Percentiles rank a stretch among this genome's conserved stretches.
Conservation (phyloP, 2,888 invertebrate genomes). For the Xylocampa areola region DNA sequence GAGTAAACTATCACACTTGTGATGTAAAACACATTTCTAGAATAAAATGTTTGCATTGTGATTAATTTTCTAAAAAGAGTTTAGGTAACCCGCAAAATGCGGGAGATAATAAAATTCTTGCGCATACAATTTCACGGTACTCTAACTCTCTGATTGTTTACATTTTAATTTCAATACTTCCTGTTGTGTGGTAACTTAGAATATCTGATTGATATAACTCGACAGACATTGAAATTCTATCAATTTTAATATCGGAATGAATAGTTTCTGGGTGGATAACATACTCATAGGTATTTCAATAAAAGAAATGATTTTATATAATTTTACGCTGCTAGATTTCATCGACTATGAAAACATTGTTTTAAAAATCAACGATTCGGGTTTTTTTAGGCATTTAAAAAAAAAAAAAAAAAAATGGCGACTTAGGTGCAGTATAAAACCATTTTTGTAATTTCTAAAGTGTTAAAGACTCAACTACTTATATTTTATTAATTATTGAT, state of each 20-base stretch:
- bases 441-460: no score
- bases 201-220: conserved; percentile 3
- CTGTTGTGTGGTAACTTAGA: conserved; percentile 16
- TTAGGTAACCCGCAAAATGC: conserved; percentile 26
- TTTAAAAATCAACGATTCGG: background rate
- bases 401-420: no score
- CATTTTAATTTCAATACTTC: conserved; percentile 26
- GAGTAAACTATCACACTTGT: conserved; percentile 25
- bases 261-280: background rate
- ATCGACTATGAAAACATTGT: background rate
- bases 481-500: no score
- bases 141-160: conserved; percentile 29
- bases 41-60: conserved; percentile 46
- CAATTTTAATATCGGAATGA: background rate
- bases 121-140: conserved; percentile 61
- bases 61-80: conserved; percentile 43
- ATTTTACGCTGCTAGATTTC: background rate
- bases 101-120: conserved; percentile 34
- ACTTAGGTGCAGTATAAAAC: no score
- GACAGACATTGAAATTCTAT: background rate
- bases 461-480: no score
- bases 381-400: no score
- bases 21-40: conserved; percentile 37
- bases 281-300: background rate
- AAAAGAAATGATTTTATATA: background rate